phyloP scores from a whole-genome alignment of 2,113 vertebrate genomes.

The Nycticryphes semicollaris region DNA sequence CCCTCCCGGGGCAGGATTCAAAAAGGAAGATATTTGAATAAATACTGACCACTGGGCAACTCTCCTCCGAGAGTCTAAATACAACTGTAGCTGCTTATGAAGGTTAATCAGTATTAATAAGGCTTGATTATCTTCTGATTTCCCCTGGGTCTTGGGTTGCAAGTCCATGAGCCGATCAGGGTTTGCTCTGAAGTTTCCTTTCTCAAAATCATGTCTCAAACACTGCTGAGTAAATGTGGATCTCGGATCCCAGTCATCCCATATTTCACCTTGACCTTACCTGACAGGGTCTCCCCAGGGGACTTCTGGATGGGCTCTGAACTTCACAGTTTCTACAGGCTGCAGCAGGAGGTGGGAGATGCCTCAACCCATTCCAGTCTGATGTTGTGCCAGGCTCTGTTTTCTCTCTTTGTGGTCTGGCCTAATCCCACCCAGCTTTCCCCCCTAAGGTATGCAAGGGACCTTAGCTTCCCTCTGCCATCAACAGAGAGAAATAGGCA shows the following conservation, averaged over 20 bases:
- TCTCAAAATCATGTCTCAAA: neutral
- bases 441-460: neutral
- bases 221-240: neutral
- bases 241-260: neutral
- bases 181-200: neutral
- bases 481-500: neutral
- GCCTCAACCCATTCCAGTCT: neutral
- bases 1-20: rapidly evolving
- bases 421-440: neutral
- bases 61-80: neutral
- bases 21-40: neutral
- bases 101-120: neutral
- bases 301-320: neutral
- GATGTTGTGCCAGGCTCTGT: neutral
- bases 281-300: neutral
- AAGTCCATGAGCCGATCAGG: neutral
- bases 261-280: neutral
- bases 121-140: neutral
- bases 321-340: neutral
- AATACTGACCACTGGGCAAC: neutral
- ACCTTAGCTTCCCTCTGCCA: neutral
- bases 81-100: neutral
- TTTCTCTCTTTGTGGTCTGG: neutral
- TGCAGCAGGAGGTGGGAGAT: neutral
- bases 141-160: neutral